These are phyloP conservation scores for Ochotona curzoniae DNA, from an alignment of 2,113 vertebrate genomes.

Conservation along the genomic window DNA sequence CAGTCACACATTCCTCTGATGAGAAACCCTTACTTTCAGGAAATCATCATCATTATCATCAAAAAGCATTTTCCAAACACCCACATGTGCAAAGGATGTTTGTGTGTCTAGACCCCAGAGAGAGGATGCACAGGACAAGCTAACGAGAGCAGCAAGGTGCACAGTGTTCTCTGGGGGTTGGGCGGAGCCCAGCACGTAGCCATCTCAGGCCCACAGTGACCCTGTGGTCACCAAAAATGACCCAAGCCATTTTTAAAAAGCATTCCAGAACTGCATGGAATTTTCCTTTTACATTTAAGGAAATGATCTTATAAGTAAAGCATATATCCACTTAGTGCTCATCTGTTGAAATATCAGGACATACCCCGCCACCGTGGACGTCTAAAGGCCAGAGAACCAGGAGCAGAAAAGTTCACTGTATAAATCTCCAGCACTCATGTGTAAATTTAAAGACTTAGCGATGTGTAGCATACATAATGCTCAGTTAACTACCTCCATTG, in stretches of 20 bases:
- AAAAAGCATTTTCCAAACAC: conserved; percentile 75
- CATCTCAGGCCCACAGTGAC: conserved; percentile 53
- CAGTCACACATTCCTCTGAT: conserved; percentile 61
- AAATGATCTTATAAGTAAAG: conserved; percentile 73
- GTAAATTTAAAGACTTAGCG: background rate
- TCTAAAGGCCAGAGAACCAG: background rate
- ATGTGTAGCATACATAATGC: background rate
- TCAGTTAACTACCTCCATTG: background rate
- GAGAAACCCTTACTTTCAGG: conserved; percentile 66
- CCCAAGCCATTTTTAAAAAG: conserved; percentile 74
- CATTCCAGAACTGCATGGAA: conserved; percentile 71
- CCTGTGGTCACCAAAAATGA: conserved; percentile 15
- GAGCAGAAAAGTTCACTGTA: background rate
- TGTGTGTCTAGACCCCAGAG: conserved; percentile 26
- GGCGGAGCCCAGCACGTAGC: fast-evolving
- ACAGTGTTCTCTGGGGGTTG: fast-evolving
- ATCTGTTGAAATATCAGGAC: background rate
- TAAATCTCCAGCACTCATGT: background rate
- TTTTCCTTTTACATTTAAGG: conserved; percentile 68
- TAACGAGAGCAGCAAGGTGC: background rate
- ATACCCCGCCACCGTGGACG: background rate
- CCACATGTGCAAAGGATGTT: conserved; percentile 67
- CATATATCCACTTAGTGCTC: background rate
- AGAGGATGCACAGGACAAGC: background rate
- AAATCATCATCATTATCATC: conserved; percentile 77